Evolutionary conservation across 2,888 invertebrate genomes (phyloP), one percentile per base, ranked within the genome.

Genomic region (Chloroclysta siterata): DNA sequence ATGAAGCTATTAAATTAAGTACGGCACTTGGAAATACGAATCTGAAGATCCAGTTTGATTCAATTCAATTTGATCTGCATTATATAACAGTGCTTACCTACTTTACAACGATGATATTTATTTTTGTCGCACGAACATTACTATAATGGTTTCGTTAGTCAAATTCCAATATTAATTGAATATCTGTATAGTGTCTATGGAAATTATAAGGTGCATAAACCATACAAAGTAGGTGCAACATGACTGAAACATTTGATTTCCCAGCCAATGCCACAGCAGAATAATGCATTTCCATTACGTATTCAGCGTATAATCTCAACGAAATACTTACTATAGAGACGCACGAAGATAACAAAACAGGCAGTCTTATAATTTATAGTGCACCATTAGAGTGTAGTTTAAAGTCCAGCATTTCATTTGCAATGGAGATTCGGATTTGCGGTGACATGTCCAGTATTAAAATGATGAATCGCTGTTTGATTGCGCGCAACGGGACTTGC

Each of bases 381-480:
- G 73, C 74, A 78, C 85, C 87, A 90, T 90, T 92, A 90, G 83
- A 81, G 80, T 76, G 81, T 85, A 85, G 81, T 84, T 82, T 79
- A 83, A 79, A 83, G 79, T 81, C 77, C 77, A 78, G 82, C 83
- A 80, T 88, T 88, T 85, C 87, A 93, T 93, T 93, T 90, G 91
- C 90, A 92, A 88, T 89, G 85, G 86, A 87, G 83, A 89, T 88
- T 86, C 78, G 85, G 85, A 90, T 90, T 90, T 88, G 88, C 87
- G 82, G 84, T 88, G 91, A 91, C 91, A 85, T 81, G 84, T 83
- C 81, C 86, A 87, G 89, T 90, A 91, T 90, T 91, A 89, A 89
- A 84, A 90, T 93, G 91, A 92, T 89, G 87, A 83, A 92, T 90
- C 78, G 88, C 68, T 69, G 81, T 86, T 86, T 91, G 90, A 93